A percentile compares a stretch with the other conserved stretches of the same genome.
These are phyloP conservation scores for Pantelozetes paolii DNA, from an alignment of 2,888 invertebrate genomes.

Conservation along the genomic window DNA sequence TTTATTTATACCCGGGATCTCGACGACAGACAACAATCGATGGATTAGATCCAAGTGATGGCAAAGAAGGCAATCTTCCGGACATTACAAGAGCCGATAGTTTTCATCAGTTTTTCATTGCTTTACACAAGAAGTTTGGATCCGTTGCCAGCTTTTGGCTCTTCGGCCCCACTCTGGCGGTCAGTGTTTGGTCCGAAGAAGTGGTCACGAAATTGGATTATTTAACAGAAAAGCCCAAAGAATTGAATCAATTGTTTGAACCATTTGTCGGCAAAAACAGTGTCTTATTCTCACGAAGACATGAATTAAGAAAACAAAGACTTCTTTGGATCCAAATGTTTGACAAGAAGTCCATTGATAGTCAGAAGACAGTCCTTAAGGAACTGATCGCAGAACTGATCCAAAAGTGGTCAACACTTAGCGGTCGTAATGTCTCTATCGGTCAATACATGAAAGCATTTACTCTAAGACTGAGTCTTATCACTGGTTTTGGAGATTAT, in stretches of 20 bases:
- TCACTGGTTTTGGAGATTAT: slow-evolving; percentile 6
- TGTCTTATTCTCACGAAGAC: not conserved
- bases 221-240: not conserved
- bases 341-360: not conserved
- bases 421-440: not conserved
- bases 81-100: not conserved
- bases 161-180: not conserved
- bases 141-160: not conserved
- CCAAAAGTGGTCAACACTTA: slow-evolving; percentile 6
- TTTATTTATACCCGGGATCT: slow-evolving; percentile 2
- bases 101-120: slow-evolving; percentile 7
- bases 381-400: not conserved
- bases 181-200: not conserved
- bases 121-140: slow-evolving; percentile 3
- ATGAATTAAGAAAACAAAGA: slow-evolving; percentile 1
- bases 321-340: not conserved
- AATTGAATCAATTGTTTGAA: not conserved
- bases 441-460: slow-evolving; percentile 11
- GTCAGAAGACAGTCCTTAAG: not conserved
- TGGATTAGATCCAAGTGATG: slow-evolving; percentile 16
- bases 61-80: not conserved
- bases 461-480: not conserved
- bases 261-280: not conserved
- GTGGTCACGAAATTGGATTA: not conserved
- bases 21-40: not conserved